Base-by-base conservation (phyloP, 2,113 vertebrate species). In the Hippotragus niger region DNA sequence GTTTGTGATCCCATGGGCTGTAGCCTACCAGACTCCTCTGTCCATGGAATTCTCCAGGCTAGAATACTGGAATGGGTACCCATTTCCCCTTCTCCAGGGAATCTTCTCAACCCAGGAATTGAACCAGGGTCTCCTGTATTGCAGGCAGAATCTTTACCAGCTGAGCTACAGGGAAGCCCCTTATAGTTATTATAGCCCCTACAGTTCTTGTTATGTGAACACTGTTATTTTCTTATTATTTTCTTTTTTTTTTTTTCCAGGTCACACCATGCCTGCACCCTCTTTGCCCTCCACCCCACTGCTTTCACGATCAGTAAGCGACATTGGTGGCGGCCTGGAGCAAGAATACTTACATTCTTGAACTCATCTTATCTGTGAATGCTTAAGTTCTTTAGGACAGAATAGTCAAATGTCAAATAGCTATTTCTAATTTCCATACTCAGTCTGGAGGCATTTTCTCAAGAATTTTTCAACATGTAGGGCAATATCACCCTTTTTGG, bases 341-440 rank as follows among this genome's bases (percentile, higher is more conserved):
- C 31, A 1, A 89, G 2, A 27, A 1, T 10, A 52, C 53, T 71
- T 71, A 29, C 50, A 50, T 52, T 40, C 6, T 19, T 58, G 19
- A 71, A 9, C 4, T 78, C 71, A 92, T 67, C 2, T 19, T 76
- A 89, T 27, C 36, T 93, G 21, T 19, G 33, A 83, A 83, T 82
- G 10, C 6, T 25, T 64, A 94, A 87, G 13, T 31, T 27, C 60
- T 89, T 81, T 86, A 53, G 40, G 85, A 57, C 13, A 93, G 40
- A 94, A 64, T 94, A 47, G n/a, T 27, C 67, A 52, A n/a, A 71
- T 53, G 19, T 58, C 15, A 92, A 57, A 60, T 71, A 53, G 27
- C 1, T 3, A 43, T 74, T 95, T 95, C 27, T 89, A n/a, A 1
- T 3, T 85, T n/a, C 53, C 60, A 50, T 16, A 58, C 47, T 95